Evolutionary conservation across 2,113 vertebrate genomes (phyloP).

Genomic region (Apistogramma diplotaenia): DNA sequence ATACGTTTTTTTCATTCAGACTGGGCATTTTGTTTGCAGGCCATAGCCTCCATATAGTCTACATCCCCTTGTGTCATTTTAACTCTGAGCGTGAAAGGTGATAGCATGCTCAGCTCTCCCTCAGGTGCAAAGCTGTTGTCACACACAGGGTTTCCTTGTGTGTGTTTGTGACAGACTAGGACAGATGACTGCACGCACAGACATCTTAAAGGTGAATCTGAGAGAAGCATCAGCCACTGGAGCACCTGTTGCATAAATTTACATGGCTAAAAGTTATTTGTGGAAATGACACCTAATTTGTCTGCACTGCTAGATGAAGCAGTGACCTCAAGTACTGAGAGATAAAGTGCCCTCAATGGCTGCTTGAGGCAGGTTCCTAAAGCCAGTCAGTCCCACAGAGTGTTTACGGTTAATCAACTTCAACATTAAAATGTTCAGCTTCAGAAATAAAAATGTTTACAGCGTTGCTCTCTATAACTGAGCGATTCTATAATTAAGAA

Average conservation of each 20-base stretch:
- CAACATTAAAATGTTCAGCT: not conserved
- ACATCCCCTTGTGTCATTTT: constrained; percentile 25
- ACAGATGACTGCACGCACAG: not conserved
- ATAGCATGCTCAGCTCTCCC: constrained; percentile 27
- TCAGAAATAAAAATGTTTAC: not conserved
- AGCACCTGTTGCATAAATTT: not conserved
- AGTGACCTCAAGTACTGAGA: not conserved
- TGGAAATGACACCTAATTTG: not conserved
- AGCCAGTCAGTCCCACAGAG: not conserved
- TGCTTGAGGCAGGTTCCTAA: not conserved
- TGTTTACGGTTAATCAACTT: not conserved
- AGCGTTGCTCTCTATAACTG: not conserved
- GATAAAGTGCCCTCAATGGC: not conserved
- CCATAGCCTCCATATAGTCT: constrained; percentile 22
- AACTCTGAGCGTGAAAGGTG: constrained; percentile 41
- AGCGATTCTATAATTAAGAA: not conserved
- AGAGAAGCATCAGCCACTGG: not conserved
- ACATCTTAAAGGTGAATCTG: not conserved
- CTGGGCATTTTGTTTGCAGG: constrained; percentile 1
- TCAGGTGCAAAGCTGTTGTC: constrained; percentile 30
- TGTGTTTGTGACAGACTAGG: not conserved
- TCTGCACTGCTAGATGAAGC: not conserved
- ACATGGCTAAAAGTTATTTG: not conserved
- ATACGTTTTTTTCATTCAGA: not conserved
- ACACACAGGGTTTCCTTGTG: constrained; percentile 17